Conservation (phyloP, 2,113 vertebrate genomes). For the Protobothrops mucrosquamatus region DNA sequence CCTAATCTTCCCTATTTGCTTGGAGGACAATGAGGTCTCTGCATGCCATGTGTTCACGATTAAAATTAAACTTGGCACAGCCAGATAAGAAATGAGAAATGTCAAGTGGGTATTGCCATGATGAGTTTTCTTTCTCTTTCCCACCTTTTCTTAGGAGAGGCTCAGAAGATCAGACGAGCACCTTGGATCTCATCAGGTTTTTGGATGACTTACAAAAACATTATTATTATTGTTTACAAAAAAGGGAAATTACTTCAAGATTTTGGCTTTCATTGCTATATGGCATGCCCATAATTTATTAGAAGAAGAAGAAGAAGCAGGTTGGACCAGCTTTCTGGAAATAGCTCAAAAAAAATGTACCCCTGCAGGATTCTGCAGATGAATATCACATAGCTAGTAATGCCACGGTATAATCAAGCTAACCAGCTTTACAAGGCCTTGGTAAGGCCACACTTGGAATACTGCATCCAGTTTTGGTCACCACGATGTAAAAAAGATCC, state of each 20-base stretch:
- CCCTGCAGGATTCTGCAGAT: neutral
- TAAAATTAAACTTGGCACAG: neutral
- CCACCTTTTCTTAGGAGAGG: conserved; percentile 12
- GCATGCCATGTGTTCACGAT: neutral
- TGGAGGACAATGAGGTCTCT: neutral
- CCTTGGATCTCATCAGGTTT: conserved; percentile 39
- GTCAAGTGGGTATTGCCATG: neutral
- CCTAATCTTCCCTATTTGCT: conserved; percentile 1
- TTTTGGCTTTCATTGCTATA: conserved; percentile 32
- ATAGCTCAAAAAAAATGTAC: neutral
- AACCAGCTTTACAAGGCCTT: neutral
- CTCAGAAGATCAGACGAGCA: conserved; percentile 12
- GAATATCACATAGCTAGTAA: neutral
- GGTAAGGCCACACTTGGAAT: too few species aligned
- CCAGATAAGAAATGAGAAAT: neutral
- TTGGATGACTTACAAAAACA: conserved; percentile 45
- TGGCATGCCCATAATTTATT: conserved; percentile 37
- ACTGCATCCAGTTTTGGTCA: too few species aligned
- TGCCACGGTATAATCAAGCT: neutral
- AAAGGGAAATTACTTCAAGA: conserved; percentile 52
- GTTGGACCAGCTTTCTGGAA: conserved; percentile 42
- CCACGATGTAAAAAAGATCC: too few species aligned
- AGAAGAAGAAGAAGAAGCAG: conserved; percentile 24
- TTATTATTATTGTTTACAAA: conserved; percentile 33
- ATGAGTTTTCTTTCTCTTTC: neutral